Conservation (phyloP, 2,797 vertebrate species). For the Phrynocephalus forsythii region DNA sequence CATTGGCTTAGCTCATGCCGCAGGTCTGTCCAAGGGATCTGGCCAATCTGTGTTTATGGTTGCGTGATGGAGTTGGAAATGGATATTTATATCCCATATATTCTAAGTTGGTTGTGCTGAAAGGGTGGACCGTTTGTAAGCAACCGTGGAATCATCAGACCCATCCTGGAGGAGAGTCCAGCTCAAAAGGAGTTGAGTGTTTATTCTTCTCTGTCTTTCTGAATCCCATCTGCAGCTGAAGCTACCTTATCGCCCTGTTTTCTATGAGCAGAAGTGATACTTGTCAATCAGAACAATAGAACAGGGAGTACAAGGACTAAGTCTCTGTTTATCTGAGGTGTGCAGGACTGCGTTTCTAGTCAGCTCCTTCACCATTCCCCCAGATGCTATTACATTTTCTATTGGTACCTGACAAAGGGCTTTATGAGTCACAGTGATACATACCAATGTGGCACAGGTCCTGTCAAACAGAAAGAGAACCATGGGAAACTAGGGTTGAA, state of each 20-base stretch:
- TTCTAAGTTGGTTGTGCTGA: background rate
- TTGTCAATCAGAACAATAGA: slow-evolving; percentile 14
- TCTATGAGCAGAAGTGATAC: background rate
- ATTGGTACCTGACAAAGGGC: slow-evolving; percentile 40
- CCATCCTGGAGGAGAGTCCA: background rate
- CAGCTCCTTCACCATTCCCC: background rate
- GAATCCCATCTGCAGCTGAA: background rate
- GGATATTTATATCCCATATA: background rate
- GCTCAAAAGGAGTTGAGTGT: background rate
- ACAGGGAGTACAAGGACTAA: slow-evolving; percentile 35
- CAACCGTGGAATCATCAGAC: background rate
- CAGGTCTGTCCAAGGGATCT: background rate
- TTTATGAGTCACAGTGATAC: slow-evolving; percentile 4
- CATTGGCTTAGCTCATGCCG: background rate
- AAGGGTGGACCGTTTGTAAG: background rate
- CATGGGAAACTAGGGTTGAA: background rate
- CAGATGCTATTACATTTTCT: slow-evolving; percentile 29
- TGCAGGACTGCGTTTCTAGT: slow-evolving; percentile 39
- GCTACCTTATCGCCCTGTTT: slow-evolving; percentile 26
- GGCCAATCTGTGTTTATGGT: background rate
- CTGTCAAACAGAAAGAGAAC: background rate
- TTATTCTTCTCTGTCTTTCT: background rate
- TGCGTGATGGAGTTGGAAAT: background rate
- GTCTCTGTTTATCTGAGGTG: slow-evolving; percentile 49
- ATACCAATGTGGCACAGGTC: background rate